Conservation (phyloP, 2,113 vertebrate species). For the Pygoscelis antarcticus region DNA sequence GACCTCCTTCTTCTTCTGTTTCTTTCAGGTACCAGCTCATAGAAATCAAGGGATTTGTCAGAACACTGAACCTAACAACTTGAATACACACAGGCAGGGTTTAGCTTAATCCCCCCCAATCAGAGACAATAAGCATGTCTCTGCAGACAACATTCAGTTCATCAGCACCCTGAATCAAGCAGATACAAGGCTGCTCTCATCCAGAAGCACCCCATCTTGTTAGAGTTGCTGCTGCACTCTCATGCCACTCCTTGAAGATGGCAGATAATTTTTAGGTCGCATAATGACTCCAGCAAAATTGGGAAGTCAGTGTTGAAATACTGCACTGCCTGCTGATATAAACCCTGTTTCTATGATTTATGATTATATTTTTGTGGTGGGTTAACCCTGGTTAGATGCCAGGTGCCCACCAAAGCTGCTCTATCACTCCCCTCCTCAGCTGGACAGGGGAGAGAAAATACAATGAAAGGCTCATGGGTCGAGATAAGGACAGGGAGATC, state of each 20-base stretch:
- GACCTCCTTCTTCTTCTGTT: not conserved
- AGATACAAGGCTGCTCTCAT: not conserved
- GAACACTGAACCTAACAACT: not conserved
- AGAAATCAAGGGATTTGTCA: not conserved
- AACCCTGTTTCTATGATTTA: not conserved
- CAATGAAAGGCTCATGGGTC: fast-evolving
- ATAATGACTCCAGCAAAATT: not conserved
- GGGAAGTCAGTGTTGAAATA: not conserved
- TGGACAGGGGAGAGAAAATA: not conserved
- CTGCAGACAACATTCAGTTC: fast-evolving
- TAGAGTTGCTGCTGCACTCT: not conserved
- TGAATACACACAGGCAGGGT: not conserved
- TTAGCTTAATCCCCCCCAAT: not conserved
- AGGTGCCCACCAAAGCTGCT: not conserved
- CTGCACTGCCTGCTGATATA: not conserved
- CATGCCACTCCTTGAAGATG: not conserved
- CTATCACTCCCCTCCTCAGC: not conserved
- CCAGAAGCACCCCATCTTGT: too few species aligned
- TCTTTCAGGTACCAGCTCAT: not conserved
- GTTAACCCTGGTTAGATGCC: not conserved
- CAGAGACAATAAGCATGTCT: not conserved
- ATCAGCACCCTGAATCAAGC: fast-evolving
- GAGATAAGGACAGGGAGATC: not conserved
- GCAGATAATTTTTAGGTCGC: not conserved
- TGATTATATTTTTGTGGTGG: not conserved